phyloP scores from a whole-genome alignment of 2,797 vertebrate genomes.

The Myotis planiceps region DNA sequence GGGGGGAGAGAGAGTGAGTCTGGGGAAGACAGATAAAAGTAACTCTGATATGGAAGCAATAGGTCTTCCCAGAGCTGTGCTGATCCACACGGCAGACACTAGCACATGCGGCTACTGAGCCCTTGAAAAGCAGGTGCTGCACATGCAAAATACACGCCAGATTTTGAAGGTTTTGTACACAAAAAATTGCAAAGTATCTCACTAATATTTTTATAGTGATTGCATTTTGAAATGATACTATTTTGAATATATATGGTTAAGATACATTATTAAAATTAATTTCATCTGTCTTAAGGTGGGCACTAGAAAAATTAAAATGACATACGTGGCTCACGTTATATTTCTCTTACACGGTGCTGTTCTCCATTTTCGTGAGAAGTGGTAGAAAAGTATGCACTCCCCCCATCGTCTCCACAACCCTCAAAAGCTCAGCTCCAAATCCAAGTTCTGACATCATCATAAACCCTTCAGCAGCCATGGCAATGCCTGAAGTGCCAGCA shows the following conservation, averaged over 20 bases:
- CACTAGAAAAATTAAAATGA: background rate
- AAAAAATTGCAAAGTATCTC: background rate
- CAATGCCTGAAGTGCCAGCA: background rate
- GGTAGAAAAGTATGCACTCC: no score
- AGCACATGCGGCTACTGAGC: fast-evolving
- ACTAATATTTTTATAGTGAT: background rate
- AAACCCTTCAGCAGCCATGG: background rate
- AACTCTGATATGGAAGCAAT: background rate
- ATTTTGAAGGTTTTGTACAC: background rate
- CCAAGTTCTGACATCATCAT: background rate
- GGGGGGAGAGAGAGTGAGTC: background rate
- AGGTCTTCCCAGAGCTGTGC: background rate
- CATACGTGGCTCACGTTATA: background rate
- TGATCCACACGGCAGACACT: fast-evolving
- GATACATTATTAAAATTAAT: constrained; percentile 8
- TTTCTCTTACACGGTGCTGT: background rate
- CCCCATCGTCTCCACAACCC: background rate
- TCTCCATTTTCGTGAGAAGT: background rate
- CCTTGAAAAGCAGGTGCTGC: background rate
- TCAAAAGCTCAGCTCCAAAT: background rate
- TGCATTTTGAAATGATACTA: background rate
- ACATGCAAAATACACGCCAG: background rate
- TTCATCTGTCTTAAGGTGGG: background rate
- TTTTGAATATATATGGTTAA: background rate
- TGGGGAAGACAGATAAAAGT: background rate